Evolutionary conservation across 2,888 invertebrate genomes (phyloP), one percentile per base, ranked within the genome.

Genomic region (Sphaerophoria rueppellii): DNA sequence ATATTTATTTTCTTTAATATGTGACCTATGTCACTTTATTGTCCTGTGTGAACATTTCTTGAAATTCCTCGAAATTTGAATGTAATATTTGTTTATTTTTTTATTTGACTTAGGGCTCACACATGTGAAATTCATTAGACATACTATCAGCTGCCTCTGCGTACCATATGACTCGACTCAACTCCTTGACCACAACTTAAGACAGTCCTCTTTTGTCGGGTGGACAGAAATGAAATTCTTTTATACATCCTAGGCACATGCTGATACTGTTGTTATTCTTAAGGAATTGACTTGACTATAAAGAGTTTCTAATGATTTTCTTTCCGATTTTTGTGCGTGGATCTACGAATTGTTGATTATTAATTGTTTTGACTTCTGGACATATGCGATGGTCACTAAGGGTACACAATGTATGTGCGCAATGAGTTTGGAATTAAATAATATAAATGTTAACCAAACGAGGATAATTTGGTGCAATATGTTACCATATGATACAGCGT

Each of bases 111-210:
- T 46, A 37, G 12, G 43, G 37, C 55, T 60, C 35, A 67, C 83
- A 80, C 81, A 81, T 77, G 65, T 85, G 85, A 73, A 72, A 60
- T 71, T 85, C 69, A 70, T 81, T 85, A 73, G 5, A 43, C 11
- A 43, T 55, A 55, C 58, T 46, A 73, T 65, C 76, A 81, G 81
- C 85, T 85, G 85, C 63, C 43, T 52, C 16, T 37, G 16, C 46
- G 58, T 1, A 24, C 24, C 24, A 24, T 24, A 24, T 24, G 24
- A 24, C 24, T 24, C 24, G 24, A 24, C 24, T 24, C 34, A 50
- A 54, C 69, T 72, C 58, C 76, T 77, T 81, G 85, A 81, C 85
- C 85, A 81, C 81, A 85, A 80, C 81, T 85, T 81, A 76, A 76
- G 85, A 85, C 81, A 54, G 63, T 46, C 52, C 37, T 40, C 37